phyloP scores from a whole-genome alignment of 2,113 vertebrate species.

The Pogona vitticeps region DNA sequence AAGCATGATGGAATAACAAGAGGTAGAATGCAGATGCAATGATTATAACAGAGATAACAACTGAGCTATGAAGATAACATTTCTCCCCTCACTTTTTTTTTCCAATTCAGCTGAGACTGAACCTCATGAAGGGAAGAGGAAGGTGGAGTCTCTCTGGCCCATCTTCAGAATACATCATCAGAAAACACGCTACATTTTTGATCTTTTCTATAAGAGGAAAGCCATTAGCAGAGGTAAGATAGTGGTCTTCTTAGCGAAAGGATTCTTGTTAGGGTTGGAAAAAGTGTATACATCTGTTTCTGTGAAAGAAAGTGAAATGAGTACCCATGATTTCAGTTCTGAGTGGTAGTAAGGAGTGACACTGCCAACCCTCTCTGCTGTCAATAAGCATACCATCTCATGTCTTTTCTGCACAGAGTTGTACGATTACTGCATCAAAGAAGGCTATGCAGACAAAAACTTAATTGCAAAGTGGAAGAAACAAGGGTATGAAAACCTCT shows the following conservation, averaged over 20 bases:
- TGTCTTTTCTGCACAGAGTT: slow-evolving; percentile 80
- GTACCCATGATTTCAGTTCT: neutral
- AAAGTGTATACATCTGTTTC: neutral
- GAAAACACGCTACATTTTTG: slow-evolving; percentile 95
- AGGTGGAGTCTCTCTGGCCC: slow-evolving; percentile 96
- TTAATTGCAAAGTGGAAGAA: slow-evolving; percentile 99
- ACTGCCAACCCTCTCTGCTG: neutral
- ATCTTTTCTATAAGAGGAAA: slow-evolving; percentile 97
- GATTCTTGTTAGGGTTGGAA: fast-evolving
- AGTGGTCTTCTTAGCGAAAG: fast-evolving
- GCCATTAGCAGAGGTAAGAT: slow-evolving; percentile 94
- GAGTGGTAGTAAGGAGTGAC: neutral
- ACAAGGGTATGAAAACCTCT: slow-evolving; percentile 96
- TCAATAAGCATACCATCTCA: neutral
- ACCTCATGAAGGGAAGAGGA: slow-evolving; percentile 95
- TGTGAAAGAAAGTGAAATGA: fast-evolving
- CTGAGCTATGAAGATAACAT: neutral
- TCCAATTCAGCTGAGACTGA: slow-evolving; percentile 86
- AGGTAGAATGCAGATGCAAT: neutral
- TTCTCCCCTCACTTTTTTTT: slow-evolving; percentile 8
- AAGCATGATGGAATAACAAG: neutral
- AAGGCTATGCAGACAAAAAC: slow-evolving; percentile 97
- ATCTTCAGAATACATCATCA: slow-evolving; percentile 98
- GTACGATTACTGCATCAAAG: slow-evolving; percentile 96
- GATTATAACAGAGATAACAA: neutral